These are phyloP conservation scores for Enchytraeus crypticus DNA, from an alignment of 2,888 invertebrate genomes.

Conservation along the genomic window DNA sequence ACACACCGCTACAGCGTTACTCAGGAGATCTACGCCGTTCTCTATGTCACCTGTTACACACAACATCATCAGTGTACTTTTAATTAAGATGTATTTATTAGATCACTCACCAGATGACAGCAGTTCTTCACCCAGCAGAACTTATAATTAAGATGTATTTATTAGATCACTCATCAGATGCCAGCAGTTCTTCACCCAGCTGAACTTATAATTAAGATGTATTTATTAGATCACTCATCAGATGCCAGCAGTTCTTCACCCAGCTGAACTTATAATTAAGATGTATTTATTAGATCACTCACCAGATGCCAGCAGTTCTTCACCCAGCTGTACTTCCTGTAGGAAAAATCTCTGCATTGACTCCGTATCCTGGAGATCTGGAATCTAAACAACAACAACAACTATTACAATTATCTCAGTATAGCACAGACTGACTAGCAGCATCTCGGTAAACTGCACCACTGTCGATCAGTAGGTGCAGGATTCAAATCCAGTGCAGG, in stretches of 20 bases:
- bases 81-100: background rate
- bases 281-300: conserved; percentile 1
- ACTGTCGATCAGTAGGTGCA: no score
- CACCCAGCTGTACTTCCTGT: conserved; percentile 80
- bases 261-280: conserved; percentile 43
- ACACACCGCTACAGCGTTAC: conserved; percentile 93
- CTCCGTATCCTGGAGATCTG: conserved; percentile 82
- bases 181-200: no score
- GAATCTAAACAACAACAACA: conserved; percentile 46
- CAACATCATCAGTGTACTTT: no score
- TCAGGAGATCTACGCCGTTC: conserved; percentile 86
- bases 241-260: conserved; percentile 59
- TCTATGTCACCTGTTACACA: conserved; percentile 55
- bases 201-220: conserved; percentile 39
- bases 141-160: no score
- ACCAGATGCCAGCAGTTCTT: conserved; percentile 61
- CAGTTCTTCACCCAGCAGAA: no score
- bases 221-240: conserved; percentile 30
- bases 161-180: conserved; percentile 44
- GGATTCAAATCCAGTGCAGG: no score
- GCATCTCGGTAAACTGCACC: no score
- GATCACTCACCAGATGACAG: conserved; percentile 53
- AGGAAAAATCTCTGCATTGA: conserved; percentile 82
- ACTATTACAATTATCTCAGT: no score
- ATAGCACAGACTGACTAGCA: no score